Conservation (phyloP, 2,888 invertebrate species). For the Phengaris arion region DNA sequence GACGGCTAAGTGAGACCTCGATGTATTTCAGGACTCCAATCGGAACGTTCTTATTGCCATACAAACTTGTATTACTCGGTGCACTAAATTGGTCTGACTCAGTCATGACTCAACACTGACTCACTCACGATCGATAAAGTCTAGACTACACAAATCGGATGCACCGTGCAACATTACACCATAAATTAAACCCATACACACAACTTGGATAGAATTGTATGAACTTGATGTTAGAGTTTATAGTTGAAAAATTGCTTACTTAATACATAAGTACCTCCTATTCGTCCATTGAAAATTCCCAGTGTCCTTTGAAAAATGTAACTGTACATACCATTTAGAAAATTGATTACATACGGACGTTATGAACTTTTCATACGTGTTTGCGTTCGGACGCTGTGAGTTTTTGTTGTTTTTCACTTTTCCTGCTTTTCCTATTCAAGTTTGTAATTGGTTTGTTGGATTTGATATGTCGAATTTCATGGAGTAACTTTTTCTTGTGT, state of each 20-base stretch:
- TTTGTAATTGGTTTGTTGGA: background rate
- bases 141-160: conserved; percentile 40
- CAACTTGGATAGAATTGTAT: background rate
- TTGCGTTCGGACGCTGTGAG: background rate
- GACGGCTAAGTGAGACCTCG: background rate
- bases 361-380: conserved; percentile 21
- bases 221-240: background rate
- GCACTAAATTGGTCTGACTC: background rate
- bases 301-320: too few relatives aligned
- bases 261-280: too few relatives aligned
- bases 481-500: background rate
- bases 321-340: background rate
- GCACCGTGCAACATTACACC: background rate
- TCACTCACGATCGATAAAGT: conserved; percentile 43
- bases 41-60: background rate
- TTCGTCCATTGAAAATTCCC: too few relatives aligned
- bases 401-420: conserved; percentile 16
- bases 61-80: background rate
- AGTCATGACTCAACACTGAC: conserved; percentile 32
- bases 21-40: background rate
- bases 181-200: background rate
- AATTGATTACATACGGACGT: background rate
- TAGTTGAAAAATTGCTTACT: too few relatives aligned
- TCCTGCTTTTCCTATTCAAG: background rate
- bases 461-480: background rate